A percentile compares a stretch with the other conserved stretches of the same genome.
Evolutionary conservation across 2,888 invertebrate genomes (phyloP).

Genomic region (Imbricaverruca yamaguchii): DNA sequence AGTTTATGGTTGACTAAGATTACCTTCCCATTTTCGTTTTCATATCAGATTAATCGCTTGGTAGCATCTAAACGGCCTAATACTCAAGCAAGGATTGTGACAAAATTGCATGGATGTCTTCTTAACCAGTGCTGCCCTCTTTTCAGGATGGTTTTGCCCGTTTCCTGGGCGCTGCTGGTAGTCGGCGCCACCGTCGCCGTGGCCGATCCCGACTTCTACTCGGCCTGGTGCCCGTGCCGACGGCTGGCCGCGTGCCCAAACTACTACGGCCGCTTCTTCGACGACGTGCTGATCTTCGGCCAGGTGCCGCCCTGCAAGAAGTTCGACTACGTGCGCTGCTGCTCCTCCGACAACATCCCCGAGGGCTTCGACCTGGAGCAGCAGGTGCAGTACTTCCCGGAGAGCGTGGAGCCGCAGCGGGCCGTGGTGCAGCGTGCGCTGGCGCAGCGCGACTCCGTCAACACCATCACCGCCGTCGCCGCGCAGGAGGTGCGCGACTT

Average conservation of each 20-base stretch:
- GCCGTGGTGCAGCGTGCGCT: neutral
- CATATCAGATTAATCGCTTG: too few relatives aligned
- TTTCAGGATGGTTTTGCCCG: neutral
- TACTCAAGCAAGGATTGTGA: too few relatives aligned
- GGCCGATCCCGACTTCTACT: slow-evolving; percentile 15
- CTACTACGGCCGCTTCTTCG: slow-evolving; percentile 14
- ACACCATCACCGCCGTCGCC: neutral
- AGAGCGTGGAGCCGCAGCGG: neutral
- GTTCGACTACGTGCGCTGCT: slow-evolving; percentile 9
- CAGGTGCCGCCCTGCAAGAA: slow-evolving; percentile 18
- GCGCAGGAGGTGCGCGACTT: neutral
- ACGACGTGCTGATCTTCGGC: slow-evolving; percentile 17
- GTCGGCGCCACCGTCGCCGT: neutral
- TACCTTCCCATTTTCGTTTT: too few relatives aligned
- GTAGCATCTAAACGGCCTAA: too few relatives aligned
- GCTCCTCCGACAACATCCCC: slow-evolving; percentile 7
- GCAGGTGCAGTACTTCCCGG: neutral
- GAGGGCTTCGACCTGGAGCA: slow-evolving; percentile 13
- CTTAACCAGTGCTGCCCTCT: neutral
- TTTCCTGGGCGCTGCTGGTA: neutral
- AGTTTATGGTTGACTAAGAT: too few relatives aligned
- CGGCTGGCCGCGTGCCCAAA: neutral
- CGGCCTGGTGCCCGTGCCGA: slow-evolving; percentile 16
- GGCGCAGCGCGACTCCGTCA: neutral
- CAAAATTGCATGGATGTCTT: too few relatives aligned